These are phyloP conservation scores for Drosophila lowei DNA, from an alignment of 1,140 invertebrate species.

Conservation along the genomic window DNA sequence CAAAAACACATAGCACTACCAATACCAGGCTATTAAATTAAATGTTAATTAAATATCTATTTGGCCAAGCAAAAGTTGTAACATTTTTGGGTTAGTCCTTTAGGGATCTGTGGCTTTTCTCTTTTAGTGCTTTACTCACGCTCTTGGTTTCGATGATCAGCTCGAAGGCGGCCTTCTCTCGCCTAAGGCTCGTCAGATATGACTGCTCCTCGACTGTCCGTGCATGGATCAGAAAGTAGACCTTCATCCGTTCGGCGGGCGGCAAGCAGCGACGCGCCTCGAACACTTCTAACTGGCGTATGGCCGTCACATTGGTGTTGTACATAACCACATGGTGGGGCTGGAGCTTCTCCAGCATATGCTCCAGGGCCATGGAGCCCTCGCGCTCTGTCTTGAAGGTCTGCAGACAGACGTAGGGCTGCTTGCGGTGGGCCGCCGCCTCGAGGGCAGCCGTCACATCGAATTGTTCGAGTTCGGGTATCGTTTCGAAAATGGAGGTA, in stretches of 20 bases:
- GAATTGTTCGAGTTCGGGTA: conserved; percentile 87
- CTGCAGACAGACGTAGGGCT: conserved; percentile 89
- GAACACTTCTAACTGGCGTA: conserved; percentile 93
- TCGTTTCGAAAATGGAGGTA: conserved; percentile 86
- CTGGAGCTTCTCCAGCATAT: conserved; percentile 87
- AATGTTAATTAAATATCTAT: background rate
- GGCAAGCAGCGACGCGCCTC: conserved; percentile 89
- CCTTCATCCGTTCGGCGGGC: conserved; percentile 86
- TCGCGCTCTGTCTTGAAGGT: conserved; percentile 89
- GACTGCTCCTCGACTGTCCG: conserved; percentile 97
- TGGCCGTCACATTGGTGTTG: conserved; percentile 93
- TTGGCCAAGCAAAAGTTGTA: background rate
- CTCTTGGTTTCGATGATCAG: conserved; percentile 95
- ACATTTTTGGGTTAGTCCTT: no score
- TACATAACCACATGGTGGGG: conserved; percentile 96
- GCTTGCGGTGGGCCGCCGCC: conserved; percentile 72
- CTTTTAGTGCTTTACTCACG: conserved; percentile 84
- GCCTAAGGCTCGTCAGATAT: conserved; percentile 93
- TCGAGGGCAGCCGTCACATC: conserved; percentile 85
- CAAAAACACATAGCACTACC: no score
- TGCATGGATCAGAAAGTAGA: conserved; percentile 95
- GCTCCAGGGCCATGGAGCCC: conserved; percentile 88
- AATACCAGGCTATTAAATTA: no score
- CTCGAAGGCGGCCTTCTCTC: conserved; percentile 98
- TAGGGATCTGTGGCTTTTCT: no score